Evolutionary conservation across 2,888 invertebrate genomes (phyloP), one percentile per base, ranked within the genome.

Genomic region (Diarsia mendica): DNA sequence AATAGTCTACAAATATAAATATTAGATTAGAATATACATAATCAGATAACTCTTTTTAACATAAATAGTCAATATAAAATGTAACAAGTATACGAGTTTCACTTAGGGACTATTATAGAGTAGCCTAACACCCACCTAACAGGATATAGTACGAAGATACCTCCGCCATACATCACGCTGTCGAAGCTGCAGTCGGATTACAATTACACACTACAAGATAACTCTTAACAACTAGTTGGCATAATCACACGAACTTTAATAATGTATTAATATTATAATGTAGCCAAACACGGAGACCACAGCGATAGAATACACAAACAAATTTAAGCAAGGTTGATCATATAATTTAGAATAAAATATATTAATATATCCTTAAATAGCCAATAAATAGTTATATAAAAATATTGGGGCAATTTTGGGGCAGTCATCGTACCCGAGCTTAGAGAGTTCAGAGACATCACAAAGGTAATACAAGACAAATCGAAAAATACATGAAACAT

Each of bases 131-230:
- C 58, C 64, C 75, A 77, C 20, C 60, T 48, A 39, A 77, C 67
- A 76, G 74, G 83, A 73, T 72, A 80, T 33, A 66, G 61, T 80
- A 75, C 69, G 73, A 63, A 77, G 70, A 71, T 5, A 73, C 61
- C 51, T 75, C 63, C 76, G 74, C 68, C 84, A 79, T 33, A 70
- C 79, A 77, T 72, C 72, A 82, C 78, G 65, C 82, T 77, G 80
- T 88, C 90, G 91, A 91, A 93, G 93, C 93, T 94, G 93, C 94
- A 93, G 94, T 90, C 85, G 91, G 89, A 88, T 87, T 83, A 78
- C 80, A 81, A 79, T 88, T 88, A 89, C 81, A 91, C 87, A 83
- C 85, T 90, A 90, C 87, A 78, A 88, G 85, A 90, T 90, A 90
- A 90, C 84, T 80, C 90, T 91, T 92, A 91, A 85, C 65, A 83